phyloP scores from a whole-genome alignment of 1,140 invertebrate species.

The Globodera rostochiensis region DNA sequence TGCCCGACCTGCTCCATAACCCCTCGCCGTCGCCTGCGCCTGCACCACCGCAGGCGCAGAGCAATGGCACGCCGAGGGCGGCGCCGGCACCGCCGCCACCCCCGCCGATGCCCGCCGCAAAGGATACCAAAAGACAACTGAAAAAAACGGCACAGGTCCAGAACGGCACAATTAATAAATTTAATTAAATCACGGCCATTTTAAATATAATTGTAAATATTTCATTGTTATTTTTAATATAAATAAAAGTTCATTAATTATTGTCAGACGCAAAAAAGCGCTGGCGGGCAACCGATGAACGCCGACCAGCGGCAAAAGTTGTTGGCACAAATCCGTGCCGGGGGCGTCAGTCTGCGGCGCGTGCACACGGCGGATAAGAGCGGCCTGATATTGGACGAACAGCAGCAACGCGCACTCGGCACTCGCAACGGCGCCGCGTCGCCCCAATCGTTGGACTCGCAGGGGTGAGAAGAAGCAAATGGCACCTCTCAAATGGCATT shows the following conservation, averaged over 20 bases:
- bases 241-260: background rate
- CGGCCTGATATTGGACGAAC: constrained; percentile 40
- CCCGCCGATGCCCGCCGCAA: background rate
- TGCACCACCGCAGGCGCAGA: background rate
- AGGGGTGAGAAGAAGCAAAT: constrained; percentile 19
- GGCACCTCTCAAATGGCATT: background rate
- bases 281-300: background rate
- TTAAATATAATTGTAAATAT: constrained; percentile 14
- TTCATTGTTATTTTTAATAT: too few species aligned
- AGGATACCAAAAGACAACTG: background rate
- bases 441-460: constrained; percentile 21
- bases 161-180: background rate
- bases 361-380: constrained; percentile 23
- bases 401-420: constrained; percentile 28
- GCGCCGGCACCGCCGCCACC: background rate
- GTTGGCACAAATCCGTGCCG: constrained; percentile 11
- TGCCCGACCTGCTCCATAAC: background rate
- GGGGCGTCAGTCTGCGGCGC: constrained; percentile 4
- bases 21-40: background rate
- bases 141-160: background rate
- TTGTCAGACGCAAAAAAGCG: constrained; percentile 24
- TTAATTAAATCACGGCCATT: background rate
- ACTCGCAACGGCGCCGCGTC: constrained; percentile 13
- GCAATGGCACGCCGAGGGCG: background rate
- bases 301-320: constrained; percentile 13